Evolutionary conservation across 2,888 invertebrate species (phyloP), one percentile per base, ranked within the genome.

Genomic region (Smittia aterrima): DNA sequence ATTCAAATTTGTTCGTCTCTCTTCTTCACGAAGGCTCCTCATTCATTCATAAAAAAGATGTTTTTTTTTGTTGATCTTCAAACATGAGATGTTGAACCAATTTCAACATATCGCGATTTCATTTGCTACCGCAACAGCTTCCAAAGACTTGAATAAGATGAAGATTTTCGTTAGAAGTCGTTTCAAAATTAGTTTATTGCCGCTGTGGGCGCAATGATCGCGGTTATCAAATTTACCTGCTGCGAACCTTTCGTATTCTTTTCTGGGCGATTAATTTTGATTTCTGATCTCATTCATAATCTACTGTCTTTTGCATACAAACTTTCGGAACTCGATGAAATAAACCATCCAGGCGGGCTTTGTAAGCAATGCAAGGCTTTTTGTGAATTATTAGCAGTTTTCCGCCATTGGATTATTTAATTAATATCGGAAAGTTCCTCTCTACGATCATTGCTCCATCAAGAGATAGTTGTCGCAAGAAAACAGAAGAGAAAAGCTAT

Each of bases 111-210:
- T 58, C 58, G 58, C 22, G 58, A 4, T 58, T 58, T 58, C 9
- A 3, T 58, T 58, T 3, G 58, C 58, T 58, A 58, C 58, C 58
- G 58, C 58, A 38, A 38, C 11, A 16, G 54, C 71, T 25, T 27
- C 66, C 16, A 32, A 58, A 16, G 47, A 25, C 47, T 16, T 11
- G 47, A 47, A 58, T 2, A 18, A 47, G 16, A 70, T 58, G 53
- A 72, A 72, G 62, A 54, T 32, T 58, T 72, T 72, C 72, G 32
- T 72, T 22, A 62, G 72, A 72, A 72, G 62, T 72, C 72, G 38
- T 72, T 72, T 40, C 22, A 24, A 62, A 72, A 72, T 72, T 72
- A 54, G 72, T 72, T 72, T 47, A 40, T 53, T 24, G 72, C 72
- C 58, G 62, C 72, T 72, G 72, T 62, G 72, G 72, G 62, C 58